Conservation (phyloP, 1,140 invertebrate genomes). For the Drosophila nasuta region DNA sequence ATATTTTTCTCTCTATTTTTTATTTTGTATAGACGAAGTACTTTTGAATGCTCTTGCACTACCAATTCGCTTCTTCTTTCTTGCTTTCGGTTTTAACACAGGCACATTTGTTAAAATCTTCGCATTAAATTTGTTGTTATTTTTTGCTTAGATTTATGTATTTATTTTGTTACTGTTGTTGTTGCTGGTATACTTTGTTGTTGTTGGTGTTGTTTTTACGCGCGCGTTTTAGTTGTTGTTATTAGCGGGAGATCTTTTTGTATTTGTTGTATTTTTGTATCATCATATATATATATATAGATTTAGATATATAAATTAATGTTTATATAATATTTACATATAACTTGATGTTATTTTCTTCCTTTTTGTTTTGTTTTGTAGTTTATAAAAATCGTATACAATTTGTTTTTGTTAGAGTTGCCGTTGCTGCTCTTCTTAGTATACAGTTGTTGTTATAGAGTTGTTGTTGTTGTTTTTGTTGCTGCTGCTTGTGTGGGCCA, state of each 20-base stretch:
- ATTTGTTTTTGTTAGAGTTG: constrained; percentile 66
- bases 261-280: constrained; percentile 34
- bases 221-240: constrained; percentile 53
- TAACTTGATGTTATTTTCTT: constrained; percentile 45
- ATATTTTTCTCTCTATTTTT: constrained; percentile 14
- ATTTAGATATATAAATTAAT: constrained; percentile 48
- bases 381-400: constrained; percentile 82
- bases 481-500: constrained; percentile 52
- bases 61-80: constrained; percentile 20
- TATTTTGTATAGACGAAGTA: constrained; percentile 13
- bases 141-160: constrained; percentile 67
- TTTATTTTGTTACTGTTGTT: constrained; percentile 52
- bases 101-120: constrained; percentile 80
- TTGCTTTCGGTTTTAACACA: constrained; percentile 72
- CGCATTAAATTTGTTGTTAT: constrained; percentile 46
- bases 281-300: constrained; percentile 22
- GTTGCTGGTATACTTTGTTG: constrained; percentile 69
- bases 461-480: constrained; percentile 39
- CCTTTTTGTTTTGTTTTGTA: constrained; percentile 41
- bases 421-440: constrained; percentile 56
- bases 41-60: constrained; percentile 26
- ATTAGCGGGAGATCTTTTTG: constrained; percentile 56
- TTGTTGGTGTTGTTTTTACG: constrained; percentile 44
- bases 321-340: constrained; percentile 77
- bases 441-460: constrained; percentile 45